Conservation (phyloP, 2,888 invertebrate species). For the Agrochola macilenta region DNA sequence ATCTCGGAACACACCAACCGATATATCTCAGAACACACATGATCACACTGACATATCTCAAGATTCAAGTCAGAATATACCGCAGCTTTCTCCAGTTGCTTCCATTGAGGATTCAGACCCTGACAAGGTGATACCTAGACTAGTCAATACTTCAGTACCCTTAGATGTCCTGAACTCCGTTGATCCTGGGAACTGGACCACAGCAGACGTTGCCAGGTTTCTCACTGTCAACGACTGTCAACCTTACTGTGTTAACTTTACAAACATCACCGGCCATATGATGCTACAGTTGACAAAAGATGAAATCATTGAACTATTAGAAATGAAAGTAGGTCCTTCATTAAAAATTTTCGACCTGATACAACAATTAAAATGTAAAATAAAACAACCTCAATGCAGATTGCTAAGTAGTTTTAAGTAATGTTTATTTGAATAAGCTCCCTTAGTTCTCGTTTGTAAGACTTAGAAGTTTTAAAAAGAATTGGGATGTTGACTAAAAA, state of each 20-base stretch:
- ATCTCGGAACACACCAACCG: conserved; percentile 53
- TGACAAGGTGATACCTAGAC: conserved; percentile 92
- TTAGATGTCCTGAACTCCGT: conserved; percentile 89
- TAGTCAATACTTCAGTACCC: conserved; percentile 90
- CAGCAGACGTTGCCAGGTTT: conserved; percentile 96
- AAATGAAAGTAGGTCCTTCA: conserved; percentile 98
- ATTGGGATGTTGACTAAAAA: too few species aligned
- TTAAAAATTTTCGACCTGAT: conserved; percentile 98
- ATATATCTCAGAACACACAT: conserved; percentile 71
- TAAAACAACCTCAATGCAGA: conserved; percentile 93
- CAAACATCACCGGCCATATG: conserved; percentile 94
- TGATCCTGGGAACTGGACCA: conserved; percentile 92
- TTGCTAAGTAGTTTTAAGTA: conserved; percentile 77
- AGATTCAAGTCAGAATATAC: conserved; percentile 76
- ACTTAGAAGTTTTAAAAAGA: not conserved
- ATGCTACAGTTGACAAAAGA: conserved; percentile 96
- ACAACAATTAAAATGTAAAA: conserved; percentile 96
- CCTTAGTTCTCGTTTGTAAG: conserved; percentile 38
- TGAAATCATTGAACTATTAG: conserved; percentile 96
- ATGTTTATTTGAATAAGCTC: conserved; percentile 47
- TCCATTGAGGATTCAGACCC: conserved; percentile 75
- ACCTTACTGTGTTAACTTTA: conserved; percentile 93
- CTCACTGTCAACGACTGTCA: conserved; percentile 96
- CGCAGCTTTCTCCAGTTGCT: conserved; percentile 69
- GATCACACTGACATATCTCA: conserved; percentile 74